Base-by-base conservation (phyloP, 2,888 invertebrate genomes). In the Nymphalis urticae region DNA sequence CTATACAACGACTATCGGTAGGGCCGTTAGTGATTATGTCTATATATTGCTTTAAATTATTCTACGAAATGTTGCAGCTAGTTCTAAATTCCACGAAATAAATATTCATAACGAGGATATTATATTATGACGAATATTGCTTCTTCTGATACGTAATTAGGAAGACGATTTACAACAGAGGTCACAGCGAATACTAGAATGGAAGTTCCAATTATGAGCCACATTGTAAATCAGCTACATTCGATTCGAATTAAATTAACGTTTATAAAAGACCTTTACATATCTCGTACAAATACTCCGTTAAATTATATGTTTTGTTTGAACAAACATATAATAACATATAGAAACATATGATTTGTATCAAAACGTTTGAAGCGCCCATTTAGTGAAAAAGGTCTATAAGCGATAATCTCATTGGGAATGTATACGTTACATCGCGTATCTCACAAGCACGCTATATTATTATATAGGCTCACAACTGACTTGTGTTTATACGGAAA, bases 381-480 rank as follows among this genome's bases (percentile, higher is more conserved):
- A 13, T 42, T 13, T 13, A 13, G 4, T 0, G 4, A 13, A 42
- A 13, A 24, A 16, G 16, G 16, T 13, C 7, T 32, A 32, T n/a
- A 53, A 42, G 13, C 42, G 17, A 50, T 42, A 48, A 60, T 48
- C 47, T 63, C 48, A 17, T 60, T 48, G 56, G 62, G 59, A 60
- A 62, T 64, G 62, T 59, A 42, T 70, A 48, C 42, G 50, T 63
- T 48, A 36, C 42, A 42, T 42, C 13, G 10, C 10, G 42, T 42
- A 56, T 56, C 17, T 32, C 17, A 53, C 51, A 36, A 32, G 50
- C 48, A 51, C 50, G 19, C 56, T 61, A 62, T 65, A 58, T 17
- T 21, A 6, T 27, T 61, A 21, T 36, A n/a, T 48, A 66, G 66
- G 66, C 62, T 54, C 61, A 66, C 54, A 66, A 66, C 56, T 62